Percentiles rank a stretch among this genome's conserved stretches.
phyloP scores from a whole-genome alignment of 2,797 vertebrate species.

The Sitta carolinensis region DNA sequence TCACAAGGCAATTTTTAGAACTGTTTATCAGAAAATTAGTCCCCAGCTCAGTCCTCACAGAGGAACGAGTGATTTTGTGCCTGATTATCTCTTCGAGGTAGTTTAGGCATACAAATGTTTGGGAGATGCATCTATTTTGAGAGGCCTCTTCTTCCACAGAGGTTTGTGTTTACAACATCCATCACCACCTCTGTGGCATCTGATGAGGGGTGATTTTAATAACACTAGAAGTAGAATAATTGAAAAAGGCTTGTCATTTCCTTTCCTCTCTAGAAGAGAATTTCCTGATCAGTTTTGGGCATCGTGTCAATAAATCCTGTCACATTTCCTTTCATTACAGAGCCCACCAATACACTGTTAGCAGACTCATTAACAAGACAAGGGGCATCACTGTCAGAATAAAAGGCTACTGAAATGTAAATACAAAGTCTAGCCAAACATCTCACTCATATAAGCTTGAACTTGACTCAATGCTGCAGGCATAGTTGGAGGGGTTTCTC shows the following conservation, averaged over 20 bases:
- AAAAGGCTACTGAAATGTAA: slow-evolving; percentile 45
- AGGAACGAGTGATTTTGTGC: neutral
- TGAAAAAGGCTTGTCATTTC: slow-evolving; percentile 4
- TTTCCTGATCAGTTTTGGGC: slow-evolving; percentile 35
- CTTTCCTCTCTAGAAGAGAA: neutral
- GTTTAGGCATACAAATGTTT: neutral
- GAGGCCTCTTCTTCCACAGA: slow-evolving; percentile 12
- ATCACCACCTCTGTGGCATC: neutral
- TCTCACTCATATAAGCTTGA: neutral
- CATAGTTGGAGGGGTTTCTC: slow-evolving; percentile 39
- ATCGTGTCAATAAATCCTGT: neutral
- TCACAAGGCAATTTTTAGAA: neutral
- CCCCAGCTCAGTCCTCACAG: neutral
- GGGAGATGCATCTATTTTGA: neutral
- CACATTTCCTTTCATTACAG: neutral
- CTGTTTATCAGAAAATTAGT: neutral
- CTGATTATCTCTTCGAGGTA: neutral
- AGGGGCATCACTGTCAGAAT: neutral
- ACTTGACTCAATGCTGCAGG: slow-evolving; percentile 8
- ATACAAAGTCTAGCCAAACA: slow-evolving; percentile 39
- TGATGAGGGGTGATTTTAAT: neutral
- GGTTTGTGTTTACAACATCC: neutral
- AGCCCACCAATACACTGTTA: neutral
- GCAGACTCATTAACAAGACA: slow-evolving; percentile 43
- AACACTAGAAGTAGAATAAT: neutral